Conservation (phyloP, 2,888 invertebrate species). For the Sarcophaga carnaria region DNA sequence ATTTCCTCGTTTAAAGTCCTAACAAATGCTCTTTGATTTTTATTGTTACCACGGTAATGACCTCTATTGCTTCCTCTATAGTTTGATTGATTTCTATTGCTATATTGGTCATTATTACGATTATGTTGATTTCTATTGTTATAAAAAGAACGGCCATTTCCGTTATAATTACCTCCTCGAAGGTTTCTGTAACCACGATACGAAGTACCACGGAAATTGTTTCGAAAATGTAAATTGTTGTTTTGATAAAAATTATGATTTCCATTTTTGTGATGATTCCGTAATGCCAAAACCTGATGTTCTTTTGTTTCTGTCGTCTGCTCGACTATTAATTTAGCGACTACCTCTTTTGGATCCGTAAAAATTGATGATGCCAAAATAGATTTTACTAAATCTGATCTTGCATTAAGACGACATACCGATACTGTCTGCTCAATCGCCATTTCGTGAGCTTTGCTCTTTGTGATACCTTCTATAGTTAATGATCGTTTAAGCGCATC, state of each 20-base stretch:
- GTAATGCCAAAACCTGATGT: slow-evolving; percentile 21
- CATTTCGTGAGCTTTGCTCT: neutral
- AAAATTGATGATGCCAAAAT: slow-evolving; percentile 13
- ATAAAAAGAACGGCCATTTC: neutral
- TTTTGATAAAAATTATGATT: neutral
- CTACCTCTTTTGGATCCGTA: slow-evolving; percentile 22
- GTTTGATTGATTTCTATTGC: neutral
- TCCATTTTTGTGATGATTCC: neutral
- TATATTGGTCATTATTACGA: neutral
- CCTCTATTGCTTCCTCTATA: neutral
- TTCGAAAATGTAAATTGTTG: neutral
- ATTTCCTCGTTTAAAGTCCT: slow-evolving; percentile 24
- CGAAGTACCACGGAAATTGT: neutral
- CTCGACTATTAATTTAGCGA: slow-evolving; percentile 30
- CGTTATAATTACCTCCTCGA: neutral
- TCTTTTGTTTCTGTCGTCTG: slow-evolving; percentile 29
- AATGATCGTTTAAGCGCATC: slow-evolving; percentile 32
- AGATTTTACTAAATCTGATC: slow-evolving; percentile 31
- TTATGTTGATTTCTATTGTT: neutral
- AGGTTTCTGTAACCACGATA: neutral
- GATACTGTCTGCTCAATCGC: slow-evolving; percentile 36
- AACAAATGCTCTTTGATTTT: slow-evolving; percentile 10
- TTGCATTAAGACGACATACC: slow-evolving; percentile 34
- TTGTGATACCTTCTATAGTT: neutral
- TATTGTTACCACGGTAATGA: slow-evolving; percentile 3